Evolutionary conservation across 1,140 invertebrate species (phyloP).

Genomic region (Doryteuthis pealeii): DNA sequence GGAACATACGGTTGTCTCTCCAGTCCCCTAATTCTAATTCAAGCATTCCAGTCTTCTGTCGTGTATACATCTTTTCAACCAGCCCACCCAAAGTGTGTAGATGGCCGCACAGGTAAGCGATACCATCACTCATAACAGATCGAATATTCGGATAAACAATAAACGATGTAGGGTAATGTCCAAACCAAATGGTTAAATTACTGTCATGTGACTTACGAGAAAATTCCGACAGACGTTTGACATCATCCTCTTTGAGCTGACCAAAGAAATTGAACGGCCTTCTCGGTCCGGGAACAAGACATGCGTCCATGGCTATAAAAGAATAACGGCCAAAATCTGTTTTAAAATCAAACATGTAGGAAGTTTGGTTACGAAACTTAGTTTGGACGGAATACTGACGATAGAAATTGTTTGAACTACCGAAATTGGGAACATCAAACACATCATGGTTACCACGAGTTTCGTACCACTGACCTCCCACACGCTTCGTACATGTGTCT

Average conservation of each 20-base stretch:
- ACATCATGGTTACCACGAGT: conserved; percentile 93
- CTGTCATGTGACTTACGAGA: conserved; percentile 62
- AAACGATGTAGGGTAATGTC: conserved; percentile 90
- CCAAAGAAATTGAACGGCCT: conserved; percentile 94
- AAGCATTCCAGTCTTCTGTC: conserved; percentile 79
- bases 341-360: conserved; percentile 74
- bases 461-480: conserved; percentile 75
- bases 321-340: conserved; percentile 64
- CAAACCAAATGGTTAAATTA: conserved; percentile 77
- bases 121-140: conserved; percentile 57
- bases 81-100: conserved; percentile 80
- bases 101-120: conserved; percentile 90
- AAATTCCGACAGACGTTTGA: conserved; percentile 63
- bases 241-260: conserved; percentile 67
- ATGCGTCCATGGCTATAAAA: conserved; percentile 88
- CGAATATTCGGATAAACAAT: conserved; percentile 63
- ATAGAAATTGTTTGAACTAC: conserved; percentile 24
- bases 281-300: conserved; percentile 76
- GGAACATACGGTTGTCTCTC: conserved; percentile 87
- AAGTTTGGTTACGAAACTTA: conserved; percentile 66
- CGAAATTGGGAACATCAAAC: conserved; percentile 17
- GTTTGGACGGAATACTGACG: conserved; percentile 82
- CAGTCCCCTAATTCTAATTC: conserved; percentile 92
- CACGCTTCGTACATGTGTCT: conserved; percentile 64
- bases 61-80: conserved; percentile 83